Conservation (phyloP, 2,888 invertebrate genomes). For the Orchesella flavescens region DNA sequence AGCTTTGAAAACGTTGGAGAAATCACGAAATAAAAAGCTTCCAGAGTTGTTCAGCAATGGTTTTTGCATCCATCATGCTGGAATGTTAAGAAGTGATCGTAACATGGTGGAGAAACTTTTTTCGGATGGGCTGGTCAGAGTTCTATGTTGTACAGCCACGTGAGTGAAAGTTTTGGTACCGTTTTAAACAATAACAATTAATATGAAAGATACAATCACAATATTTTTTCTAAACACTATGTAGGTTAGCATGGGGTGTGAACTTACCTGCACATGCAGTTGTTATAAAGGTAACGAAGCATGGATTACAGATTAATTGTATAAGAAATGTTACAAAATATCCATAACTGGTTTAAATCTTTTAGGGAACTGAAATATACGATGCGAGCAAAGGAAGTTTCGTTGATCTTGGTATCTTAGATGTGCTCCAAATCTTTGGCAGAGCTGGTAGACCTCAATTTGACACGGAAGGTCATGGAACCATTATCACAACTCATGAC, state of each 20-base stretch:
- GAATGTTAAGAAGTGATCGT: conserved; percentile 91
- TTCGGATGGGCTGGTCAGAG: conserved; percentile 88
- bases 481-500: conserved; percentile 94
- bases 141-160: conserved; percentile 93
- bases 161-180: conserved; percentile 18
- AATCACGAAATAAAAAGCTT: conserved; percentile 86
- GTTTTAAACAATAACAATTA: neutral
- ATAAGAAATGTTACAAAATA: too few species aligned
- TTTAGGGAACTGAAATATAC: conserved; percentile 95
- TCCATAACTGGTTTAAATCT: neutral
- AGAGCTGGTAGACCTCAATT: conserved; percentile 98
- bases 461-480: conserved; percentile 94
- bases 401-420: conserved; percentile 95
- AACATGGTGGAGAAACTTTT: conserved; percentile 92
- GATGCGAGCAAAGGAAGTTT: conserved; percentile 95
- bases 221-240: conserved; percentile 75
- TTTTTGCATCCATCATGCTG: conserved; percentile 97
- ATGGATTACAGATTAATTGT: too few species aligned
- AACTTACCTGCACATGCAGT: conserved; percentile 99
- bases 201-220: neutral
- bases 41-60: conserved; percentile 89
- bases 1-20: conserved; percentile 82
- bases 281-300: conserved; percentile 88
- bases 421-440: conserved; percentile 98
- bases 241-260: conserved; percentile 91